Evolutionary conservation across 2,888 invertebrate genomes (phyloP), one percentile per base, ranked within the genome.

Genomic region (Odiellus spinosus): DNA sequence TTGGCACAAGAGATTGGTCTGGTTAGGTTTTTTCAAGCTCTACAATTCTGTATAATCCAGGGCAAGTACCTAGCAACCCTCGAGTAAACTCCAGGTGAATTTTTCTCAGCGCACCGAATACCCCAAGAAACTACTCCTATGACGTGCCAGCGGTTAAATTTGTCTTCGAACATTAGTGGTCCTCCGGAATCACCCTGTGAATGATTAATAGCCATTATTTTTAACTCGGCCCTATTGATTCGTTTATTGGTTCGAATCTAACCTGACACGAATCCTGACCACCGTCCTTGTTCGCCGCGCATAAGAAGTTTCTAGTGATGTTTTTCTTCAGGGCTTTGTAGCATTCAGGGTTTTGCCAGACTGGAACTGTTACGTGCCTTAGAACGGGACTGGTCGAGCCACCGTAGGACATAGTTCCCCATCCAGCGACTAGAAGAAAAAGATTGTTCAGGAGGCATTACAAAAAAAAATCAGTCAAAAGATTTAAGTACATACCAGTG

Each of bases 241-340:
- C 19, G n/a, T 4, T n/a, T 19, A 32, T 18, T 21, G 33, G 12
- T 41, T n/a, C 11, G 17, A 20, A 19, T 15, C 17, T 36, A 64
- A 80, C 83, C 76, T 87, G 86, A 61, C 88, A 90, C n/a, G 88
- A 88, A 46, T 53, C 53, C 46, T 53, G 47, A 3, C 48, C 51
- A 12, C 46, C 47, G 20, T 49, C 47, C 10, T 44, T 38, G 17
- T 44, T 44, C n/a, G 51, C 51, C 14, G 53, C 53, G 43, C 53
- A 53, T 33, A 51, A 18, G 39, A 49, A 51, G 14, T 46, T 14
- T 8, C 48, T 45, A 2, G 26, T 44, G 10, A 51, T 53, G 8
- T 26, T 26, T 5, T 38, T 40, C 42, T 47, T 44, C 67, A 86
- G 85, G 4, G 43, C n/a, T 12, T 26, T 19, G 33, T 51, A 53